A percentile compares a stretch with the other conserved stretches of the same genome.
These are phyloP conservation scores for Brachionus calyciflorus DNA, from an alignment of 1,140 invertebrate genomes.

Conservation along the genomic window DNA sequence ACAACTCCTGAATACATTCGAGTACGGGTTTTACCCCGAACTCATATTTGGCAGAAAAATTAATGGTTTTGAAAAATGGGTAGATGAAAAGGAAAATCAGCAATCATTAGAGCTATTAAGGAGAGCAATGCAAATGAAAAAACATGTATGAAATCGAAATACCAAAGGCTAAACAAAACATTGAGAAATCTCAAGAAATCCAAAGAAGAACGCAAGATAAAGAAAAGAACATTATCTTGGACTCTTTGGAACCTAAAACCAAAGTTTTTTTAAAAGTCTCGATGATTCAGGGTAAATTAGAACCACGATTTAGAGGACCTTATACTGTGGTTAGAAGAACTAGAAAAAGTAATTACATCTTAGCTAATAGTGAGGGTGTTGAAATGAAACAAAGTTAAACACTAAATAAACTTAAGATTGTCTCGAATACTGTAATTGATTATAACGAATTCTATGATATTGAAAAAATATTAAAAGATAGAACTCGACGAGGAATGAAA, in stretches of 20 bases:
- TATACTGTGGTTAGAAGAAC: not conserved
- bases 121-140: too few species aligned
- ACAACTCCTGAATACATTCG: not conserved
- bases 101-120: too few species aligned
- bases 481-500: too few species aligned
- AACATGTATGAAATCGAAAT: constrained; percentile 8
- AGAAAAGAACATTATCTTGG: not conserved
- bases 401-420: not conserved
- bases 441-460: too few species aligned
- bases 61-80: too few species aligned
- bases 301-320: not conserved
- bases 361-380: not conserved
- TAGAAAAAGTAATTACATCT: constrained; percentile 11
- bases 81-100: too few species aligned
- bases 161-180: not conserved
- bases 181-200: not conserved
- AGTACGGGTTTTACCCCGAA: not conserved
- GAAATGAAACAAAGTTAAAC: not conserved
- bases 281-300: not conserved
- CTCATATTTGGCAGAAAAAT: too few species aligned
- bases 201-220: too few species aligned
- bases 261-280: constrained; percentile 2
- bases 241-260: not conserved
- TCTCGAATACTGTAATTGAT: not conserved
- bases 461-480: too few species aligned